Conservation (phyloP, 2,113 vertebrate species). For the Nyctereutes procyonoides region DNA sequence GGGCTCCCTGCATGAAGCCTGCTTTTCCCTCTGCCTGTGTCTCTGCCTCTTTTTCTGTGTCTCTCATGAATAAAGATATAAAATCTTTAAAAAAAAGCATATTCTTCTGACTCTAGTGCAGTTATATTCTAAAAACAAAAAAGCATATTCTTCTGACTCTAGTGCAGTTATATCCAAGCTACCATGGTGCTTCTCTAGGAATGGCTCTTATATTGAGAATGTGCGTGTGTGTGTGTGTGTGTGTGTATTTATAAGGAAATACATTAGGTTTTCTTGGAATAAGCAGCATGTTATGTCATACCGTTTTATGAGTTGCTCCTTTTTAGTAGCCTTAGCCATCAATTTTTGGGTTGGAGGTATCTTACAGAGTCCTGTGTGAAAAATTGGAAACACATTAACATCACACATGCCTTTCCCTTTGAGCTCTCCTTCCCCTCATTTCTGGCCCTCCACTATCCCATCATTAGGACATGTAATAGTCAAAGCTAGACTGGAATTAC, state of each 20-base stretch:
- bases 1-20: no score
- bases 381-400: neutral
- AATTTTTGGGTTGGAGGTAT: conserved; percentile 82
- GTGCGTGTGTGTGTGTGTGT: no score
- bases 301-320: conserved; percentile 74
- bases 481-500: neutral
- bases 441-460: neutral
- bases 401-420: neutral
- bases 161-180: neutral
- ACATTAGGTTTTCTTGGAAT: neutral
- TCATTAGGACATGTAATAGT: accelerated
- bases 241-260: no score
- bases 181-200: neutral
- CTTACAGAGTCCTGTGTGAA: conserved; percentile 81
- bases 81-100: no score
- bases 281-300: conserved; percentile 32
- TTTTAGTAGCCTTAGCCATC: conserved; percentile 81
- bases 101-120: neutral
- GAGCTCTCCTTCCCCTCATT: neutral
- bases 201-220: neutral
- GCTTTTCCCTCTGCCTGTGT: no score
- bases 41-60: no score
- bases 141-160: neutral
- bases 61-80: no score
- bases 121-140: neutral